Base-by-base conservation (phyloP, 2,888 invertebrate genomes). In the Chelonus formosanus region DNA sequence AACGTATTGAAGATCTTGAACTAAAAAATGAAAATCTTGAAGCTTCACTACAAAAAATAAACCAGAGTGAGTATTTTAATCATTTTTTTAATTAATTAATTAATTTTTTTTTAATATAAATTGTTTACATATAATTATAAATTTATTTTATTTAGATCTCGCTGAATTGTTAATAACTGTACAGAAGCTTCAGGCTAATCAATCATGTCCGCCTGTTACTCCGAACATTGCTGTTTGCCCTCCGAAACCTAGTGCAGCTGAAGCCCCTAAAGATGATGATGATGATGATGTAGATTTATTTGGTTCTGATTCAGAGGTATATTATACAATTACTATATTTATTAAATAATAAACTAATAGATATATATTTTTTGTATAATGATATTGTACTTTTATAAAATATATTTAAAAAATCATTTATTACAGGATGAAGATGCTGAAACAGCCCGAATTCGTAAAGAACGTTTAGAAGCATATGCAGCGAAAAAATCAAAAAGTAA, bases 401-500 rank as follows among this genome's bases (percentile, higher is more conserved):
- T 43, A 40, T 50, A 61, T 45, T 45, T 45, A 35, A 5, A 35
- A 35, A 54, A n/a, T n/a, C 10, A n/a, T 6, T 31, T 40, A 36
- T 35, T 63, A 47, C 4, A 56, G 82, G 92, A 91, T 78, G 91
- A 89, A 84, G 88, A 87, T 75, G 93, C 89, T 71, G 93, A 91
- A 70, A 91, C 91, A 65, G 90, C 88, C 69, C 92, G 89, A 86
- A 85, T 92, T 76, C 91, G 89, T 80, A 92, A 95, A 81, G 92
- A 95, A 84, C 89, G 97, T 65, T 86, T 98, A 63, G 92, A 93
- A 70, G 96, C 93, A 54, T 97, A 98, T 83, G 90, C 91, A 79
- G 95, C 91, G 3, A 97, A 96, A 85, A 98, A 98, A 86, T 88
- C 95, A 4, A 96, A 94, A 85, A 97, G 91, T 91, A 85, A 79